Conservation (phyloP, 64 coral and sea anemone genomes). For the Cladopsammia gracilis region DNA sequence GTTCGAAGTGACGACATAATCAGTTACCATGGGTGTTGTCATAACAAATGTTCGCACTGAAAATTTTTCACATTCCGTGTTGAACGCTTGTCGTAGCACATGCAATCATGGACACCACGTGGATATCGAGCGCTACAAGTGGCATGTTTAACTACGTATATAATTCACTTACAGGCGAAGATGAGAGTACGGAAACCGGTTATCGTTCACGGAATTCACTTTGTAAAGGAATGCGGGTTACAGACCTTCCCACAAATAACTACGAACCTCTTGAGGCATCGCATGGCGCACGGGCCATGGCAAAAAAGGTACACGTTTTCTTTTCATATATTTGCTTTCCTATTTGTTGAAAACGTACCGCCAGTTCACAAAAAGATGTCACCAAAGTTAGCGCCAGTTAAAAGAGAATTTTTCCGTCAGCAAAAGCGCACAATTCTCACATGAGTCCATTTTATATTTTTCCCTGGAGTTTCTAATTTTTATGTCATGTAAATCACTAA, state of each 20-base stretch:
- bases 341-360: no score
- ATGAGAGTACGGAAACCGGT: neutral
- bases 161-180: neutral
- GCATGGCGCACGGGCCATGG: neutral
- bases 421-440: no score
- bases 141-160: neutral
- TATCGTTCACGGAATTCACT: neutral
- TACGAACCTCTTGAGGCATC: slow-evolving; percentile 10
- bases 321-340: no score
- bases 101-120: neutral
- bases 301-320: neutral
- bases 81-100: neutral
- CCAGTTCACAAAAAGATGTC: no score
- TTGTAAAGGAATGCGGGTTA: slow-evolving; percentile 10
- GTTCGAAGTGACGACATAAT: slow-evolving; percentile 7
- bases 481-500: no score
- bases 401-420: no score
- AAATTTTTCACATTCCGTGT: neutral
- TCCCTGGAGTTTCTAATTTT: no score
- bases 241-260: slow-evolving; percentile 17
- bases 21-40: neutral
- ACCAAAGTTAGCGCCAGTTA: no score
- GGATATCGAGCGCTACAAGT: slow-evolving; percentile 25
- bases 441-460: no score
- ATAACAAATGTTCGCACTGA: neutral